These are phyloP conservation scores for Notarius quadriscutis DNA, from an alignment of 2,113 vertebrate species.

Conservation along the genomic window DNA sequence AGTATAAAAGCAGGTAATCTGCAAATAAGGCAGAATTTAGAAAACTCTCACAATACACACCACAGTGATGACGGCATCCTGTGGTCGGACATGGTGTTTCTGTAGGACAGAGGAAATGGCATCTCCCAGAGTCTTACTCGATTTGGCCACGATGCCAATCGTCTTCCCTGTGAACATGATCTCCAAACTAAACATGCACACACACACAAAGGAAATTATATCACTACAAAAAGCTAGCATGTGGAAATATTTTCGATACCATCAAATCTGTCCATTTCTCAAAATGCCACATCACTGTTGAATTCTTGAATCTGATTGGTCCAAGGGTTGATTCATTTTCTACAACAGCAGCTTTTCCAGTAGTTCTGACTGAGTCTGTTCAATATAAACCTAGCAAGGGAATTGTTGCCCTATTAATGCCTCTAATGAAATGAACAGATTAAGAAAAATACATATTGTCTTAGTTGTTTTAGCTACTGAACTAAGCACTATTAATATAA, in stretches of 20 bases:
- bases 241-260: background rate
- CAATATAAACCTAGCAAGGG: too few species aligned
- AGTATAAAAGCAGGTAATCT: too few species aligned
- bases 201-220: background rate
- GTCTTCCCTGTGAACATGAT: conserved; percentile 69
- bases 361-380: background rate
- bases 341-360: background rate
- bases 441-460: too few species aligned
- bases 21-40: background rate
- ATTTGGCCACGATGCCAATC: conserved; percentile 73
- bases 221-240: background rate
- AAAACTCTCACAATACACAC: conserved; percentile 35
- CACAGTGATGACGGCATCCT: conserved; percentile 51
- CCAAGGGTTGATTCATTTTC: background rate
- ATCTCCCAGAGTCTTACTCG: conserved; percentile 79
- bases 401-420: too few species aligned
- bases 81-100: conserved; percentile 68
- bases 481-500: too few species aligned
- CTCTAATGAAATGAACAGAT: too few species aligned
- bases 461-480: too few species aligned
- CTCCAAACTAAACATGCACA: conserved; percentile 70
- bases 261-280: background rate
- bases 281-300: background rate
- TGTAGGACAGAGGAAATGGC: conserved; percentile 73
- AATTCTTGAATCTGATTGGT: background rate